Evolutionary conservation across 1,140 invertebrate species (phyloP).

Genomic region (Adelges cooleyi): DNA sequence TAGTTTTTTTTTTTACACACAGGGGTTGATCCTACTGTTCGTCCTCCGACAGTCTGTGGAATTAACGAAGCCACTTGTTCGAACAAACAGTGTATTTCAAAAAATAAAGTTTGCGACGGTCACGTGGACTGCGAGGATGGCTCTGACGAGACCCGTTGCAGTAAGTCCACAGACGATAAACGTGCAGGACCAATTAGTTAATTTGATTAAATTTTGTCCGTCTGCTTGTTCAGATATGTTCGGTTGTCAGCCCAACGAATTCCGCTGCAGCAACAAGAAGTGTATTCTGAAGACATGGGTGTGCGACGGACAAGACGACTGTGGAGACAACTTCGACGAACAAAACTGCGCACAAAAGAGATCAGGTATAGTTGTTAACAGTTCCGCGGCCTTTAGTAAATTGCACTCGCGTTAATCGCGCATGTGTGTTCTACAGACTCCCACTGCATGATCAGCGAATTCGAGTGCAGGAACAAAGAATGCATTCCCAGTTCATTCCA

Average conservation of each 20-base stretch:
- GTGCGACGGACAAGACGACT: constrained; percentile 88
- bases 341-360: constrained; percentile 46
- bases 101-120: constrained; percentile 68
- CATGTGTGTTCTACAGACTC: constrained; percentile 41
- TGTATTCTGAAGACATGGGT: constrained; percentile 87
- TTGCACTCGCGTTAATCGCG: neutral
- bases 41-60: constrained; percentile 47
- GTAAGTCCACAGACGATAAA: too few relatives aligned
- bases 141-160: constrained; percentile 80
- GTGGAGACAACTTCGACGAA: constrained; percentile 80
- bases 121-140: constrained; percentile 68
- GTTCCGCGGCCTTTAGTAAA: neutral
- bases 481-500: constrained; percentile 90
- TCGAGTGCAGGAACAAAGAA: constrained; percentile 58
- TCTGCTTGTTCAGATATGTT: constrained; percentile 41
- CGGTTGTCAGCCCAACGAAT: constrained; percentile 88
- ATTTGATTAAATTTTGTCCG: too few relatives aligned
- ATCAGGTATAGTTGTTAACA: constrained; percentile 39
- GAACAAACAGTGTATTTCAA: constrained; percentile 82
- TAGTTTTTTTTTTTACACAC: neutral
- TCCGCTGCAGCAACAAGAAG: constrained; percentile 70
- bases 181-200: too few relatives aligned
- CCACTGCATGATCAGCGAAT: constrained; percentile 68
- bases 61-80: constrained; percentile 76
- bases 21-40: constrained; percentile 40